These are phyloP conservation scores for Protosalanx chinensis DNA, from an alignment of 2,797 vertebrate genomes.

Conservation along the genomic window DNA sequence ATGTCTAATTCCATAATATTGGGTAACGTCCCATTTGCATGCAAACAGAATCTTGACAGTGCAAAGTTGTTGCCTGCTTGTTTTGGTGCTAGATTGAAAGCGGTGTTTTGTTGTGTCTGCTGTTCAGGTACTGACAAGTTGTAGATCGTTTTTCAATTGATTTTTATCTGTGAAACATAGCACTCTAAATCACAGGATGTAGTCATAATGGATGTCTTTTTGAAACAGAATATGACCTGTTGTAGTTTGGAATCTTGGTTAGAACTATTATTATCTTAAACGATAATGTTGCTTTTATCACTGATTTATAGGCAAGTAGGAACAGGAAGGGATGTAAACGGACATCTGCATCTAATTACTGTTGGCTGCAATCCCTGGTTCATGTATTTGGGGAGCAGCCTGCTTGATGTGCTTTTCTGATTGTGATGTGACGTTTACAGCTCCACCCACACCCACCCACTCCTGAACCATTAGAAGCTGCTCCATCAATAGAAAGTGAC, in stretches of 20 bases:
- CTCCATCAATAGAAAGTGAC: not conserved
- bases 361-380: constrained; percentile 33
- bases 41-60: constrained; percentile 45
- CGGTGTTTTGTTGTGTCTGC: not conserved
- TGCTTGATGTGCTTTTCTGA: constrained; percentile 18
- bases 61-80: not conserved
- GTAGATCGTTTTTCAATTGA: too few relatives aligned
- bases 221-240: too few relatives aligned
- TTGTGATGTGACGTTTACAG: constrained; percentile 44
- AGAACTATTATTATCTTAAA: too few relatives aligned
- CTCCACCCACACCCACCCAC: constrained; percentile 5
- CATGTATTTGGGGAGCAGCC: constrained; percentile 22
- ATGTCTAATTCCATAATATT: constrained; percentile 18
- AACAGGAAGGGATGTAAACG: constrained; percentile 13
- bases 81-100: not conserved
- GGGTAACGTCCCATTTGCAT: constrained; percentile 50
- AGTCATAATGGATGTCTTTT: too few relatives aligned
- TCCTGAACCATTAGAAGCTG: constrained; percentile 18
- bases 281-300: too few relatives aligned
- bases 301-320: too few relatives aligned
- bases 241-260: too few relatives aligned
- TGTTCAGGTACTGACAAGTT: constrained; percentile 1
- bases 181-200: too few relatives aligned
- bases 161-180: too few relatives aligned
- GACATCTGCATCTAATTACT: constrained; percentile 51